phyloP scores from a whole-genome alignment of 2,797 vertebrate genomes.

The Spinus pinus region DNA sequence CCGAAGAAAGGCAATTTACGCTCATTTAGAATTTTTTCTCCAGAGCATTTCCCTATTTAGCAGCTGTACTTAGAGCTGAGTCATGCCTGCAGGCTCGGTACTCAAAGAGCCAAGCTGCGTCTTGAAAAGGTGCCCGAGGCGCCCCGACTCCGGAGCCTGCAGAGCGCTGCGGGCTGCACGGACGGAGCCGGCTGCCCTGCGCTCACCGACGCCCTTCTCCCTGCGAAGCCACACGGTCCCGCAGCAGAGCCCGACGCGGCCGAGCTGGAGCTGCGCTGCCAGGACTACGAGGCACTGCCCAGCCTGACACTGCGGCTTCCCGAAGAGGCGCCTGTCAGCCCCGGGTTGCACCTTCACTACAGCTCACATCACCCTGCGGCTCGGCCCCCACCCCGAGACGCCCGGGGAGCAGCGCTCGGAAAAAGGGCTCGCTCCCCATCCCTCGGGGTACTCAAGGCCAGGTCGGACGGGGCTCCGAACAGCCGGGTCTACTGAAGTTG shows the following conservation, averaged over 20 bases:
- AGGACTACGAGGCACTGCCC: not conserved
- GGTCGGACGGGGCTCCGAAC: not conserved
- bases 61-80: slow-evolving; percentile 9
- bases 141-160: not conserved
- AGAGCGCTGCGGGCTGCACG: not conserved
- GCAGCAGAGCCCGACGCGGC: not conserved
- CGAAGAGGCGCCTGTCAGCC: too few species aligned
- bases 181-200: rapidly evolving
- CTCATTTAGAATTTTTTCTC: not conserved
- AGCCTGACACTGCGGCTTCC: not conserved
- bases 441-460: not conserved
- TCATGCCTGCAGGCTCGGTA: not conserved
- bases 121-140: not conserved
- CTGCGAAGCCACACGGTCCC: rapidly evolving
- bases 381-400: too few species aligned
- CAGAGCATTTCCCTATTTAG: slow-evolving; percentile 1
- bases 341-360: rapidly evolving
- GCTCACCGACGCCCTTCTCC: not conserved
- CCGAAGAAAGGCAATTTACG: not conserved
- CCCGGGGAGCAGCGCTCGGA: not conserved
- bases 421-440: not conserved
- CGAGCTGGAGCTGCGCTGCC: not conserved
- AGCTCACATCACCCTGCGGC: rapidly evolving
- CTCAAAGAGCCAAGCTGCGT: not conserved
- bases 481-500: not conserved